phyloP scores from a whole-genome alignment of 2,113 vertebrate species.

The Vulpes lagopus region DNA sequence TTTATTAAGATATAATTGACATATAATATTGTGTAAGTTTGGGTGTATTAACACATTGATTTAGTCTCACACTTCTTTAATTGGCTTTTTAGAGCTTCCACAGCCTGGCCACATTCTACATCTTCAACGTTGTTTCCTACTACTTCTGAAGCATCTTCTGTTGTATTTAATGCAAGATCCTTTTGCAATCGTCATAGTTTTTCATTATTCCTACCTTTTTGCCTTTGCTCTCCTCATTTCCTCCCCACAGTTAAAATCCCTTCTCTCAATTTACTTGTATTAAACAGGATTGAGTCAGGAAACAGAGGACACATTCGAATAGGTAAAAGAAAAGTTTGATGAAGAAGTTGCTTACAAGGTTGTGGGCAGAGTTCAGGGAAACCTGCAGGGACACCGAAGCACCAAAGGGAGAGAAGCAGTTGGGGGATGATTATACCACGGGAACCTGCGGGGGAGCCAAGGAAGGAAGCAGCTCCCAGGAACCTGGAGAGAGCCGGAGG shows the following conservation, averaged over 20 bases:
- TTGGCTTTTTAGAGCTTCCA: background rate
- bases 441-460: background rate
- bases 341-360: conserved; percentile 4
- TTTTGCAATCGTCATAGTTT: background rate
- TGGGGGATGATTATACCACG: background rate
- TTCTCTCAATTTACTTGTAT: conserved; percentile 19
- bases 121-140: background rate
- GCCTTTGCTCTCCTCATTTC: background rate
- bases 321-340: background rate
- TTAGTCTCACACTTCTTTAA: background rate
- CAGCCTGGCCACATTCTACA: background rate
- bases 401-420: background rate
- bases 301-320: background rate
- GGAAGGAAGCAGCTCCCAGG: background rate
- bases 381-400: background rate
- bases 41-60: background rate
- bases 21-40: background rate
- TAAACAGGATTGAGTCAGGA: background rate
- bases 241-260: background rate
- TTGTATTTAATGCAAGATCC: conserved; percentile 1
- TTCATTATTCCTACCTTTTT: conserved; percentile 25
- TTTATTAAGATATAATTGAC: background rate
- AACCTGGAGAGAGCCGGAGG: background rate
- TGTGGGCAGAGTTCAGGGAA: background rate
- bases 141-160: background rate